These are phyloP conservation scores for Pangasius macronema DNA, from an alignment of 2,797 vertebrate genomes.

Conservation along the genomic window DNA sequence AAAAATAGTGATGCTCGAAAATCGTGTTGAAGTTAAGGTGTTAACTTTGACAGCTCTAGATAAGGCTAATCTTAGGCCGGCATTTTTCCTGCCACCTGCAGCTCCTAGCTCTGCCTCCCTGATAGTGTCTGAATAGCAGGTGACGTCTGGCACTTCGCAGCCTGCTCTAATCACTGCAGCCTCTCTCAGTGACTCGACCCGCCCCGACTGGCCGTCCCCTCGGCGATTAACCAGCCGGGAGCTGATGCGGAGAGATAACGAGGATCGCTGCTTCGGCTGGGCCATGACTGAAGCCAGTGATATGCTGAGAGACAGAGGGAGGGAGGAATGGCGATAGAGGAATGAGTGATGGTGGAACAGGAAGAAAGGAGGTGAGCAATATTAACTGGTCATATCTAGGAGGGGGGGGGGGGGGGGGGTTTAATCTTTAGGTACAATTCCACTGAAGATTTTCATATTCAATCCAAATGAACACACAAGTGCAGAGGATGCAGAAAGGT, in stretches of 20 bases:
- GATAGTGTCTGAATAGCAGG: slow-evolving; percentile 20
- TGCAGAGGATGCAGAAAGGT: neutral
- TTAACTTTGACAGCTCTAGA: neutral
- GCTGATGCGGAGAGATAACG: slow-evolving; percentile 41
- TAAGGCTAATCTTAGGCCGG: slow-evolving; percentile 18
- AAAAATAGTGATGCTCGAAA: neutral
- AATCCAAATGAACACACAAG: neutral
- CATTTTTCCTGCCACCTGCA: neutral
- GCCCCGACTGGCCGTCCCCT: slow-evolving; percentile 66
- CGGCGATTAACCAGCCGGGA: slow-evolving; percentile 64
- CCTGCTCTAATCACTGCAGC: slow-evolving; percentile 34
- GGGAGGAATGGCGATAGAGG: slow-evolving; percentile 15
- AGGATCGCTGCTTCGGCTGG: slow-evolving; percentile 35
- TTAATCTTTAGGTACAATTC: neutral
- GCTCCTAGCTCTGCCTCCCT: neutral
- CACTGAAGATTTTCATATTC: neutral
- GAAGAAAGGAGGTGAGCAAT: slow-evolving; percentile 7
- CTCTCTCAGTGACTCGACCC: slow-evolving; percentile 32
- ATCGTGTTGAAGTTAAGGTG: neutral
- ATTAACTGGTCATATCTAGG: slow-evolving; percentile 9
- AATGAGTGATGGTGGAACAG: neutral
- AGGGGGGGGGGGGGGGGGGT: neutral
- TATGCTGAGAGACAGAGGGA: slow-evolving; percentile 51
- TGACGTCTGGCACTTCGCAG: slow-evolving; percentile 38
- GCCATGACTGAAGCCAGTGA: slow-evolving; percentile 15